Evolutionary conservation across 2,797 vertebrate genomes (phyloP).

Genomic region (Oophaga sylvatica): DNA sequence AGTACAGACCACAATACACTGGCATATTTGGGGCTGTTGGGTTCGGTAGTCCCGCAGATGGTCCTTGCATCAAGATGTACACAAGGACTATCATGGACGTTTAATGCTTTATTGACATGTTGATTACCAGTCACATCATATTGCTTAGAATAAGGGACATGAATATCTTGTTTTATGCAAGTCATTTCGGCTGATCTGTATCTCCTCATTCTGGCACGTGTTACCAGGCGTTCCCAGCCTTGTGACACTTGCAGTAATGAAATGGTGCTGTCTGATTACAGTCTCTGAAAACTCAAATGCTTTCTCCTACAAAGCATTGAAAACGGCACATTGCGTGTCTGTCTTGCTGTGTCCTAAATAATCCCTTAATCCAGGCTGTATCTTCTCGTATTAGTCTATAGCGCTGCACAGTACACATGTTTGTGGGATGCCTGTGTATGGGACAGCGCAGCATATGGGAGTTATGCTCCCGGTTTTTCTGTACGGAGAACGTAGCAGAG

Average conservation of each 20-base stretch:
- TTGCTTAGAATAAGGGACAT: not conserved
- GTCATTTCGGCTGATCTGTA: not conserved
- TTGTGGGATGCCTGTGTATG: too few relatives aligned
- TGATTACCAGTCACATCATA: not conserved
- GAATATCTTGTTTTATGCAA: not conserved
- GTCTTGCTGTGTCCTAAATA: conserved; percentile 32
- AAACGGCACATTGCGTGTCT: not conserved
- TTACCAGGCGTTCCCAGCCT: not conserved
- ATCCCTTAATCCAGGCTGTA: conserved; percentile 38
- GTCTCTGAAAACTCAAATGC: not conserved
- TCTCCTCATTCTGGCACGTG: not conserved
- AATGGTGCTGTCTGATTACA: not conserved
- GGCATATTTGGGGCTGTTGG: too few relatives aligned
- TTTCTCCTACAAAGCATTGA: not conserved
- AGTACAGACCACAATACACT: too few relatives aligned
- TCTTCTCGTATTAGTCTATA: not conserved
- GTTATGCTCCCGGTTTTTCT: too few relatives aligned
- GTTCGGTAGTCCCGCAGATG: too few relatives aligned
- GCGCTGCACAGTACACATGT: too few relatives aligned
- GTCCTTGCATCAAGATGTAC: too few relatives aligned
- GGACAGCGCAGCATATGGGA: too few relatives aligned
- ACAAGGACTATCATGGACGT: not conserved
- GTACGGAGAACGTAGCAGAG: too few relatives aligned
- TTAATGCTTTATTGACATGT: not conserved
- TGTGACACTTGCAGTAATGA: not conserved